phyloP scores from a whole-genome alignment of 2,113 vertebrate species.

The Ochotona princeps region DNA sequence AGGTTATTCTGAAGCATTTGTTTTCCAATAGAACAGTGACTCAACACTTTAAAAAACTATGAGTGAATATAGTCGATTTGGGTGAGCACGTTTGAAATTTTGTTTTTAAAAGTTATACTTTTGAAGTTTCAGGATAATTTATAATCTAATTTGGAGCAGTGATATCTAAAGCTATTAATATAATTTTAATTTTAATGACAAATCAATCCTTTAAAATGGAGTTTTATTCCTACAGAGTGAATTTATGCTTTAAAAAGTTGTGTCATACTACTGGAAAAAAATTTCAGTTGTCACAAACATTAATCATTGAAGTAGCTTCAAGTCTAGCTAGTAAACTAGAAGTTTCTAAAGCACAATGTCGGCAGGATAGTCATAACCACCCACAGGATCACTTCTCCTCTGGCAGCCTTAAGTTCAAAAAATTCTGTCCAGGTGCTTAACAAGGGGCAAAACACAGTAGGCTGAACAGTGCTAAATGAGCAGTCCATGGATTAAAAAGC shows the following conservation, averaged over 20 bases:
- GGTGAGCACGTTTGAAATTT: neutral
- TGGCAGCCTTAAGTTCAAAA: neutral
- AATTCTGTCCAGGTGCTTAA: neutral
- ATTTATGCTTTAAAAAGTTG: conserved; percentile 48
- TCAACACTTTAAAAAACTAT: conserved; percentile 12
- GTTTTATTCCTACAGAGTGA: conserved; percentile 45
- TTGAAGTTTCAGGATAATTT: conserved; percentile 43
- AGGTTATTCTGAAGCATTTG: conserved; percentile 12
- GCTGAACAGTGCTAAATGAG: neutral
- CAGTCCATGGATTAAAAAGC: neutral
- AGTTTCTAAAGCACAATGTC: conserved; percentile 15
- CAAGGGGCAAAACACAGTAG: neutral
- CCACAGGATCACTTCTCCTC: neutral
- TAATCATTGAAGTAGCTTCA: conserved; percentile 52
- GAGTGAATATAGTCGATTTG: conserved; percentile 15
- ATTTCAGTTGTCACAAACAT: conserved; percentile 31
- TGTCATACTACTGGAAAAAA: neutral
- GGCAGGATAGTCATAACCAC: neutral
- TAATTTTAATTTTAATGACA: conserved; percentile 52
- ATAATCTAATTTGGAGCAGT: conserved; percentile 44
- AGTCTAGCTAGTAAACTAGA: conserved; percentile 39
- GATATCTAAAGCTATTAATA: conserved; percentile 27
- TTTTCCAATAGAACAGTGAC: neutral
- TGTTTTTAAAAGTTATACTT: conserved; percentile 25
- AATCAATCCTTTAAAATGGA: conserved; percentile 27